These are phyloP conservation scores for Cairina moschata DNA, from an alignment of 2,113 vertebrate genomes.

Conservation along the genomic window DNA sequence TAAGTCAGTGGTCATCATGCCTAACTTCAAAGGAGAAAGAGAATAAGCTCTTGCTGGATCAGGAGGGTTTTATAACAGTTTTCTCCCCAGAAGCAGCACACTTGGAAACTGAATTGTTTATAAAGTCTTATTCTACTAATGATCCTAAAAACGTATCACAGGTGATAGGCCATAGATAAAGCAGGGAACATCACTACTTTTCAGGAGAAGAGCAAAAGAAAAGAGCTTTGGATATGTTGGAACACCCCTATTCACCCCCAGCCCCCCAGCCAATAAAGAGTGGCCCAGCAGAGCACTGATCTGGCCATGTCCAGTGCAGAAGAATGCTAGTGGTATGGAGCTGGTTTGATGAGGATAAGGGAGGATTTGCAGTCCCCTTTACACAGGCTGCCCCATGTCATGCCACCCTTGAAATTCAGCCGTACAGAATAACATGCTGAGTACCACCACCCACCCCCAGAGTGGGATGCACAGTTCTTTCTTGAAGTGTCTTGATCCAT, in stretches of 20 bases:
- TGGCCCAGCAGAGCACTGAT: not conserved
- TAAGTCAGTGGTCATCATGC: not conserved
- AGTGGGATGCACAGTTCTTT: conserved; percentile 42
- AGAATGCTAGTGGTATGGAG: not conserved
- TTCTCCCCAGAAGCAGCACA: not conserved
- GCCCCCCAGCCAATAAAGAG: rapidly evolving
- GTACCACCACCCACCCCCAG: conserved; percentile 57
- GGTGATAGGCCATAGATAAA: not conserved
- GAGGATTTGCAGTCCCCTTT: conserved; percentile 41
- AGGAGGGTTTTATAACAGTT: not conserved
- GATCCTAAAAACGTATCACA: not conserved
- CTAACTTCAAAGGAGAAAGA: not conserved
- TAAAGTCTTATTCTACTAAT: not conserved
- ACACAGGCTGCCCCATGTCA: conserved; percentile 51
- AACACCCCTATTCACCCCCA: not conserved
- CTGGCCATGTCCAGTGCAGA: not conserved
- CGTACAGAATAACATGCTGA: not conserved
- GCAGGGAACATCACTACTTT: not conserved
- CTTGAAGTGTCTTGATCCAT: conserved; percentile 53
- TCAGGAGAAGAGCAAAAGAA: not conserved
- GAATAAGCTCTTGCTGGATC: not conserved
- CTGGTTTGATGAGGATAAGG: conserved; percentile 62
- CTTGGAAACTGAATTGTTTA: rapidly evolving
- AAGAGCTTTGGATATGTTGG: not conserved
- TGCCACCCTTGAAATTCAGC: conserved; percentile 13